These are phyloP conservation scores for Theocolax elegans DNA, from an alignment of 1,140 invertebrate genomes.

Conservation along the genomic window DNA sequence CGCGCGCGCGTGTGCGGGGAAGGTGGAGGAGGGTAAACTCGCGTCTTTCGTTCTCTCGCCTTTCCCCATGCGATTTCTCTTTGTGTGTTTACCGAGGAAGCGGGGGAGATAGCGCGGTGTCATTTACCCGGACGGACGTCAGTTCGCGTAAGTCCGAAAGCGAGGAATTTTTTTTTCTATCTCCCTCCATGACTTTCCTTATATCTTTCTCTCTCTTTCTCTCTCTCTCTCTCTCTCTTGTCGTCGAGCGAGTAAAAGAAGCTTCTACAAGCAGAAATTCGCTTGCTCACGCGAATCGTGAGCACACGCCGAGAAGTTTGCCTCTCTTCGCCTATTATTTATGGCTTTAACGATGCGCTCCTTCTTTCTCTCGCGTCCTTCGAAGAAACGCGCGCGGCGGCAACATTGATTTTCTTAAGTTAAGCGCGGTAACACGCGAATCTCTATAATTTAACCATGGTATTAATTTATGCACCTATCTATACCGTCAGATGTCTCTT, in stretches of 20 bases:
- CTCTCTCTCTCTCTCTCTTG: neutral
- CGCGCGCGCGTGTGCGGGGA: constrained; percentile 31
- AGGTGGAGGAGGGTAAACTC: constrained; percentile 46
- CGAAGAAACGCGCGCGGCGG: too few relatives aligned
- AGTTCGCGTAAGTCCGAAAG: constrained; percentile 26
- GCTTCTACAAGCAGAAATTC: constrained; percentile 23
- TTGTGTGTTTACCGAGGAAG: constrained; percentile 32
- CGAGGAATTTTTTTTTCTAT: constrained; percentile 23
- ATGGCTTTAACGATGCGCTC: constrained; percentile 10
- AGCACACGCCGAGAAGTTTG: constrained; percentile 3
- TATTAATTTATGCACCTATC: constrained; percentile 32
- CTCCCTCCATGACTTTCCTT: constrained; percentile 20
- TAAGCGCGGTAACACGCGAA: constrained; percentile 4
- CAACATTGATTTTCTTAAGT: neutral
- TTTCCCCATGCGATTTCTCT: neutral
- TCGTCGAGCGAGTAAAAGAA: neutral
- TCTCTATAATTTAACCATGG: constrained; percentile 17
- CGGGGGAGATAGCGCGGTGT: constrained; percentile 42
- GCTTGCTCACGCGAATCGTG: constrained; percentile 31
- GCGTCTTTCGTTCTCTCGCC: constrained; percentile 36
- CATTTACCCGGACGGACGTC: constrained; percentile 40
- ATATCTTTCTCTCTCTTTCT: constrained; percentile 18
- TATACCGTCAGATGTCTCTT: too few relatives aligned
- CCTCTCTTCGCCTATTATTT: constrained; percentile 33
- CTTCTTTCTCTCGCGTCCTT: too few relatives aligned